Evolutionary conservation across 2,113 vertebrate species (phyloP).

Genomic region (Chiloscyllium plagiosum): DNA sequence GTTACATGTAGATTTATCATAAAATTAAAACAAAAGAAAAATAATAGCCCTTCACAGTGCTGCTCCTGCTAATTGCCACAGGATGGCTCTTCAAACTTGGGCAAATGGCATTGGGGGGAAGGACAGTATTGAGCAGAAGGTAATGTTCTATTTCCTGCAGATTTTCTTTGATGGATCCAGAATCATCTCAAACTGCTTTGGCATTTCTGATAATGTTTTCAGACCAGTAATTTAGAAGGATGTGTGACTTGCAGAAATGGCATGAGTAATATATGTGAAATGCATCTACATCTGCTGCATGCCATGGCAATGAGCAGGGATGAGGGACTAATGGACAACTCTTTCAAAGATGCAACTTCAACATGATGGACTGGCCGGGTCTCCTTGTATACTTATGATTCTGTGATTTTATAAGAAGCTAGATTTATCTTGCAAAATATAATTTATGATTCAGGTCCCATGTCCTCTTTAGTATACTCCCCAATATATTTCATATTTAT

Average conservation of each 20-base stretch:
- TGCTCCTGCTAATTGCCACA: background rate
- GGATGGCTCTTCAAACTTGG: background rate
- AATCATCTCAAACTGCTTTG: background rate
- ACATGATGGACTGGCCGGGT: background rate
- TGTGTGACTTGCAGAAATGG: background rate
- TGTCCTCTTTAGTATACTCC: background rate
- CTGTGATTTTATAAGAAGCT: background rate
- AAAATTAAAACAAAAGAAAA: background rate
- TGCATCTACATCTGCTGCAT: background rate
- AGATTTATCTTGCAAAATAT: background rate
- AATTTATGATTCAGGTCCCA: background rate
- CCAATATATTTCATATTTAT: slow-evolving; percentile 20
- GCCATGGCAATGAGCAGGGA: background rate
- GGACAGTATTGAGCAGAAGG: no score
- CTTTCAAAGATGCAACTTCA: background rate
- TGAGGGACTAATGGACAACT: background rate
- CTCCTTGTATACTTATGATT: background rate
- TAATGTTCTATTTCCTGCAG: background rate
- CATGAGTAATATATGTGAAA: background rate
- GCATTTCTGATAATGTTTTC: background rate
- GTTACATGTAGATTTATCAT: background rate
- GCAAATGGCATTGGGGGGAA: background rate
- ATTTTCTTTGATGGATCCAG: background rate
- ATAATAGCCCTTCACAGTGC: background rate
- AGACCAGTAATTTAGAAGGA: background rate